These are phyloP conservation scores for Probaryconus sp. DNA, from an alignment of 1,140 invertebrate species.

Conservation along the genomic window DNA sequence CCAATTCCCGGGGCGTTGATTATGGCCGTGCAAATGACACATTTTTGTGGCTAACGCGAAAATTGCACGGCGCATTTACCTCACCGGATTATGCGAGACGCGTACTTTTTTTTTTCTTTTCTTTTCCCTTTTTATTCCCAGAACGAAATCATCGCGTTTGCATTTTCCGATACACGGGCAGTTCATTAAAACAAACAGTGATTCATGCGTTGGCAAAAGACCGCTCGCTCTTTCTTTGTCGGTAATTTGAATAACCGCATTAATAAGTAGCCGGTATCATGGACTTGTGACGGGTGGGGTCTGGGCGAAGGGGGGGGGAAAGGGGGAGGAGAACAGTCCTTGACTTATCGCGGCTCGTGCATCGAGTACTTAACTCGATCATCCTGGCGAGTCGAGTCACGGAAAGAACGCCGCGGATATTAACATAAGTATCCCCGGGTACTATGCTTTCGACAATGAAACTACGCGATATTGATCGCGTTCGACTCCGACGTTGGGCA, in stretches of 20 bases:
- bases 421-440: slow-evolving; percentile 56
- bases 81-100: slow-evolving; percentile 26
- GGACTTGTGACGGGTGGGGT: slow-evolving; percentile 9
- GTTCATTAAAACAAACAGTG: slow-evolving; percentile 54
- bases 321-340: slow-evolving; percentile 9
- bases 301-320: slow-evolving; percentile 15
- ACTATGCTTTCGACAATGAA: slow-evolving; percentile 43
- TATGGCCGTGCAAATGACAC: slow-evolving; percentile 19
- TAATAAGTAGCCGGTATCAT: slow-evolving; percentile 30
- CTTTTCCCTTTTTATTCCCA: slow-evolving; percentile 20
- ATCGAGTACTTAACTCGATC: slow-evolving; percentile 59
- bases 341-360: slow-evolving; percentile 58
- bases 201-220: slow-evolving; percentile 39
- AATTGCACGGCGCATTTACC: slow-evolving; percentile 18
- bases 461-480: slow-evolving; percentile 56
- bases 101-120: too few relatives aligned
- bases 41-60: slow-evolving; percentile 25
- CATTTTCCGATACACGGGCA: slow-evolving; percentile 36
- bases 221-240: slow-evolving; percentile 10
- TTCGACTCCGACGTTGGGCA: neutral
- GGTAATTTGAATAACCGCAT: slow-evolving; percentile 55
- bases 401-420: slow-evolving; percentile 54
- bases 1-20: slow-evolving; percentile 12
- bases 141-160: slow-evolving; percentile 38
- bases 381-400: slow-evolving; percentile 41